phyloP scores from a whole-genome alignment of 2,797 vertebrate genomes.

The Halcyon leucocephala region DNA sequence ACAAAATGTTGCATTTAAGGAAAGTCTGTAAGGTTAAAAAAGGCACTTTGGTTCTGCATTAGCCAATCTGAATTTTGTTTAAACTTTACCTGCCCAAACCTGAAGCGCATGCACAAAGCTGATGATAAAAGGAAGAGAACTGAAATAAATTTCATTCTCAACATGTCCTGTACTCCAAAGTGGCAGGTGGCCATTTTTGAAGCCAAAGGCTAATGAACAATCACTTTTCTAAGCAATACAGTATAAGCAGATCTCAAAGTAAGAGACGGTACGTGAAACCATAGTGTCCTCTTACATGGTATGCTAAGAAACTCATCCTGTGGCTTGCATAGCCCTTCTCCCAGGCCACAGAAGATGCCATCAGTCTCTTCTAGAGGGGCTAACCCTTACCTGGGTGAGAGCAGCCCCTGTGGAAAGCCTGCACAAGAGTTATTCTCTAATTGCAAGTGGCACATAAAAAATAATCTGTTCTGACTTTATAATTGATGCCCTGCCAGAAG shows the following conservation, averaged over 20 bases:
- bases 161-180: background rate
- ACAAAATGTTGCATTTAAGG: background rate
- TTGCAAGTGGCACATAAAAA: no score
- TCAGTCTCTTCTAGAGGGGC: background rate
- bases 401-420: background rate
- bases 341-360: background rate
- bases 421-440: background rate
- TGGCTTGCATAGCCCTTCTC: background rate
- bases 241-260: background rate
- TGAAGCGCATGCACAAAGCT: background rate
- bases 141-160: background rate
- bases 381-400: background rate
- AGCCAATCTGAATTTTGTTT: background rate
- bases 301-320: background rate
- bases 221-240: background rate
- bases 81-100: background rate
- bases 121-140: background rate
- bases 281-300: background rate
- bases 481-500: constrained; percentile 18
- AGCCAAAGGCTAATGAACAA: background rate
- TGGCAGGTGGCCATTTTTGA: background rate
- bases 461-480: background rate
- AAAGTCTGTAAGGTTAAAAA: background rate
- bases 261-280: background rate
- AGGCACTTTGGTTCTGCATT: background rate